Base-by-base conservation (phyloP, 2,797 vertebrate species). In the Syndactyla subalaris region DNA sequence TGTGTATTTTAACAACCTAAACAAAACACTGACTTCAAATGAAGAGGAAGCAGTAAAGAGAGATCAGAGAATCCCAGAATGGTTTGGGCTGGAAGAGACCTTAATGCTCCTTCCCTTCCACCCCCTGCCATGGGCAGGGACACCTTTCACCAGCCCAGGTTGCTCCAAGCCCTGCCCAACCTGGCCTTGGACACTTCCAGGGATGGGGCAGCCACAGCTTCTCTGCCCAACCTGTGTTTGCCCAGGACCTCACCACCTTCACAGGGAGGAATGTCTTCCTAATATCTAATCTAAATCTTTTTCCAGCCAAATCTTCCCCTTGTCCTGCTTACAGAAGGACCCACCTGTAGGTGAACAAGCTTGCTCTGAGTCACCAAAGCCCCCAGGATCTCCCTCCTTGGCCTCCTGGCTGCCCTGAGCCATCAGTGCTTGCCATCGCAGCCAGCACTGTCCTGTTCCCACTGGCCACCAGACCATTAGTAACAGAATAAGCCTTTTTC, bases 401-500 rank as follows among this genome's bases (percentile, higher is more conserved):
- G 17, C 27, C 66, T 22, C 51, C 58, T 2, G 58, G n/a, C 2
- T 27, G 45, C 32, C 32, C 66, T 6, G 0, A 65, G 76, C 81
- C 85, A 39, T 10, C 27, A 9, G 49, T 5, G 1, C 23, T n/a
- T 30, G 34, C 76, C 71, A 7, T 57, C 41, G 0, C 63, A 20
- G 2, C 5, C 4, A 16, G 88, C 51, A 7, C 71, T 17, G 0
- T 11, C 90, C 89, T 3, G 1, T 93, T 94, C 94, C 92, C 94
- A 92, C 79, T 18, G 80, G 6, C 46, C 58, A 4, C 89, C 32
- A 94, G 94, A 95, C 92, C 93, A 75, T 72, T 34, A 95, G 58
- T 95, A 96, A 96, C 57, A 66, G 14, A 52, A 30, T 95, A 89
- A 96, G 88, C 90, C 95, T 63, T 84, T 88, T 22, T 34, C 74